Evolutionary conservation across 2,113 vertebrate genomes (phyloP).

Genomic region (Himantopus leucocephalus): DNA sequence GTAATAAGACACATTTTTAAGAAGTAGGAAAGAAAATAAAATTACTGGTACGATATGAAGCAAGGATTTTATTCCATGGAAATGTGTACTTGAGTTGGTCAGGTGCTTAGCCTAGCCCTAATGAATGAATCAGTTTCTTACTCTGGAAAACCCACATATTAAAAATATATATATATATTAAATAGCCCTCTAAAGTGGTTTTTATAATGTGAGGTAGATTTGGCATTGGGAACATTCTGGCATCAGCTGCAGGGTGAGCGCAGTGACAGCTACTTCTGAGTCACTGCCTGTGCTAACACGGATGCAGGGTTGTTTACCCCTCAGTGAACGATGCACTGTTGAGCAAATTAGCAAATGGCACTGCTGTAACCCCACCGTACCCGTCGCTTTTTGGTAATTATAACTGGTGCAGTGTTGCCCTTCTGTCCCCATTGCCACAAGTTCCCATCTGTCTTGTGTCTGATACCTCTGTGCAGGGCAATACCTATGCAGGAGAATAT

Average conservation of each 20-base stretch:
- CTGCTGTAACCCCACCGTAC: background rate
- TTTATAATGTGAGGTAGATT: background rate
- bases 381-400: background rate
- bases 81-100: background rate
- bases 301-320: background rate
- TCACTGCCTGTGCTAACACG: background rate
- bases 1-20: background rate
- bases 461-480: background rate
- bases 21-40: background rate
- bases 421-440: background rate
- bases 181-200: background rate
- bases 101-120: background rate
- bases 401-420: background rate
- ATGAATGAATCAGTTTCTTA: background rate
- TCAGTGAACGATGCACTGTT: background rate
- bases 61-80: background rate
- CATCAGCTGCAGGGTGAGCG: background rate
- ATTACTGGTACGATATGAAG: background rate
- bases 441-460: background rate
- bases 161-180: background rate
- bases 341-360: background rate
- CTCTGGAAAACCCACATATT: background rate
- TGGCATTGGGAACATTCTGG: background rate
- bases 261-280: background rate
- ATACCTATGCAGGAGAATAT: background rate